phyloP scores from a whole-genome alignment of 1,140 invertebrate genomes.

The Pemphigus obesinymphae region DNA sequence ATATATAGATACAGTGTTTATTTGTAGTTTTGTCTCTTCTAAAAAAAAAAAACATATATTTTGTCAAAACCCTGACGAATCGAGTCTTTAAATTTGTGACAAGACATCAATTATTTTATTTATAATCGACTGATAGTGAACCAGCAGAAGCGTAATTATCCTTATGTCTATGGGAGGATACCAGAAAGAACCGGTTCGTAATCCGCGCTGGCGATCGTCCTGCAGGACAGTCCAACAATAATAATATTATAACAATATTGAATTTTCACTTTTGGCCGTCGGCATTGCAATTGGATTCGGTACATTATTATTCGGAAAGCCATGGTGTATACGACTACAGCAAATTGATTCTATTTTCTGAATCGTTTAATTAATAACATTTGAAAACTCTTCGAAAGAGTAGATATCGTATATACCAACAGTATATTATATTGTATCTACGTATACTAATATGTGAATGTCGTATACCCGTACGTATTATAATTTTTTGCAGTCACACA shows the following conservation, averaged over 20 bases:
- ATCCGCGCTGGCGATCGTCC: neutral
- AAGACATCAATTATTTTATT: neutral
- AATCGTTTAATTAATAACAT: neutral
- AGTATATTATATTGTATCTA: too few relatives aligned
- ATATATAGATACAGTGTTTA: too few relatives aligned
- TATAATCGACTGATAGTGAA: neutral
- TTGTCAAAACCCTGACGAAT: neutral
- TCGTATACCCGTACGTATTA: neutral
- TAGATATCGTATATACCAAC: too few relatives aligned
- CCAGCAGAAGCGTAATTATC: neutral
- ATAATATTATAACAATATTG: neutral
- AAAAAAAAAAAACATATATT: neutral
- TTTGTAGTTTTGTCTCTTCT: neutral
- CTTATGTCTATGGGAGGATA: neutral
- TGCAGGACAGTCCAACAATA: neutral
- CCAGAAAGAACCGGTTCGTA: neutral
- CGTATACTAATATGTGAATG: too few relatives aligned
- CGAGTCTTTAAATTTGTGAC: neutral
- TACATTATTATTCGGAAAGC: slow-evolving; percentile 22
- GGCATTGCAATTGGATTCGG: neutral
- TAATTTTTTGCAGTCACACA: neutral
- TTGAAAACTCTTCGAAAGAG: neutral
- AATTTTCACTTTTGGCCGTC: slow-evolving; percentile 3
- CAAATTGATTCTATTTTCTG: neutral
- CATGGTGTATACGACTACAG: neutral